Evolutionary conservation across 2,888 invertebrate species (phyloP).

Genomic region (Graphium colonna): DNA sequence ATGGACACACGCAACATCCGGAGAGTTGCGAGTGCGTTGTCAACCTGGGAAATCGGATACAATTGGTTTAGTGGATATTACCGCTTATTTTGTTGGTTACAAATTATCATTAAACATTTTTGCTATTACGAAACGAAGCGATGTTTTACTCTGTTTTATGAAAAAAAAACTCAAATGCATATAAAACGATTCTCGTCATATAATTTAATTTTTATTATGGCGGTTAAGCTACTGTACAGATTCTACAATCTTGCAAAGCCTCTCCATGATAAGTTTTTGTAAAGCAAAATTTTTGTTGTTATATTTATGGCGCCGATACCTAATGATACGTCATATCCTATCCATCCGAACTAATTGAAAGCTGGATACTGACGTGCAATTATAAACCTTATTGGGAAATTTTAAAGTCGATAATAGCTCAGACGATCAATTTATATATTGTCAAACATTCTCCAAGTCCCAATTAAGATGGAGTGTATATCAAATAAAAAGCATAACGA

Average conservation of each 20-base stretch:
- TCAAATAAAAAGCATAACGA: slow-evolving; percentile 34
- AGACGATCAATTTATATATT: slow-evolving; percentile 37
- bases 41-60: no score
- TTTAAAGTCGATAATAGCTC: slow-evolving; percentile 13
- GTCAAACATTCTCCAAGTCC: slow-evolving; percentile 43
- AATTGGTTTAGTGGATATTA: no score
- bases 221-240: no score
- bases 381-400: slow-evolving; percentile 26
- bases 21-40: no score
- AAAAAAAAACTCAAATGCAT: no score
- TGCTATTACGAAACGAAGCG: no score
- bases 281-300: slow-evolving; percentile 5
- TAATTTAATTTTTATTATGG: no score
- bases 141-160: no score
- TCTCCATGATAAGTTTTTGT: background rate
- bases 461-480: slow-evolving; percentile 51
- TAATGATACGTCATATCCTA: background rate
- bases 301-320: slow-evolving; percentile 9
- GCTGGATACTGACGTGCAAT: slow-evolving; percentile 18
- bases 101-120: no score
- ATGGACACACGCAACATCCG: no score
- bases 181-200: no score
- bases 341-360: slow-evolving; percentile 6
- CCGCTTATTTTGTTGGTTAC: no score
- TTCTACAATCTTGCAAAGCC: background rate